Base-by-base conservation (phyloP, 2,113 vertebrate genomes). In the Globicephala melas region DNA sequence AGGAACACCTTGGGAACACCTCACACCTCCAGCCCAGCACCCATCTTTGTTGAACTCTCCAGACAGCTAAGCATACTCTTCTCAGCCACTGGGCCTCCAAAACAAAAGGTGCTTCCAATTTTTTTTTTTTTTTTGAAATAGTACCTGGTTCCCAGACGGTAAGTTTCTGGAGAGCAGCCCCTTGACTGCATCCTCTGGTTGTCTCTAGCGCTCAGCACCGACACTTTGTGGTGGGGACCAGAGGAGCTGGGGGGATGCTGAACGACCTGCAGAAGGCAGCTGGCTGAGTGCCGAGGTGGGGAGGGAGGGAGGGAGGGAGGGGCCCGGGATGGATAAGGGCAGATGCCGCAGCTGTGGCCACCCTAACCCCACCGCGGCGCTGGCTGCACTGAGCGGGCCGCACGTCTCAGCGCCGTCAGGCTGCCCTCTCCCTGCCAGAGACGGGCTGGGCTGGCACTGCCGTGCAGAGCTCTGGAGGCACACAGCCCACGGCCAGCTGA, bases 121-220 rank as follows among this genome's bases (percentile, higher is more conserved):
- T 65, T 70, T 25, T 11, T 82, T 26, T 14, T 47, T 26, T 14
- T 50, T 26, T 23, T 15, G n/a, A 17, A 17, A 33, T 25, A 44
- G 65, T 41, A 8, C 44, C 15, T 70, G 65, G 33, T 50, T n/a
- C 10, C 23, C 11, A 44, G 50, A 23, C 2, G 21, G 47, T 26
- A 58, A 33, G n/a, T 68, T 47, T 63, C 53, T 73, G 38, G 70
- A 58, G 71, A 70, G 3, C 86, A 44, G 38, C 31, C 33, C n/a
- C 3, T 2, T 28, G 5, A 14, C 12, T 0, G 2, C 50, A 0
- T 36, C 20, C 20, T 28, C 65, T 50, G 6, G 0, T 53, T 8
- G 3, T 10, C 36, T 15, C 33, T 25, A 12, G 33, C 4, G 12
- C 76, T 70, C 53, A 4, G n/a, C 3, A 7, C 74, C 20, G 44